Base-by-base conservation (phyloP, 2,797 vertebrate species). In the Coranthus polyacanthus region DNA sequence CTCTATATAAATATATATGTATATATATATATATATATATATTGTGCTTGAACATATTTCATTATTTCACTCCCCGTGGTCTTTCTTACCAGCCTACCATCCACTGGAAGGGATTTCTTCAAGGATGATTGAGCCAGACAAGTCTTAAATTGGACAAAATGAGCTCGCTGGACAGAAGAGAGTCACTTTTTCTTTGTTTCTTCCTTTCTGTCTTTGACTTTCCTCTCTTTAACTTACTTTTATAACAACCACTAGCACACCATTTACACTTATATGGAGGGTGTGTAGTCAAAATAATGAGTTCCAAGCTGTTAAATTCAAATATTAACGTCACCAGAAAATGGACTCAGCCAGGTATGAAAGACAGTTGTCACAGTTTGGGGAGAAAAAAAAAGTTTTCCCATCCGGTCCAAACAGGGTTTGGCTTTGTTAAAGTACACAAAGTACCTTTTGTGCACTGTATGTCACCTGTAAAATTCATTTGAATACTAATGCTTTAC, bases 381-480 rank as follows among this genome's bases (percentile, higher is more conserved):
- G 42, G 52, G 20, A 32, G 12, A 16, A 6, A 26, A 21, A 17
- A 17, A 43, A 67, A 74, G 66, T 71, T 85, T 53, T 51, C 51
- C 56, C 2, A 43, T 65, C 68, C 37, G 41, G 65, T 55, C 50
- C 32, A 42, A 81, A 60, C 69, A 67, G 21, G 18, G 58, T 65
- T 78, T 69, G n/a, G n/a, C 69, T 78, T 75, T 80, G 58, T 77
- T 41, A 7, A 29, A 29, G 20, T 15, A 22, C 44, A 64, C n/a
- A n/a, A n/a, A n/a, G n/a, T n/a, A n/a, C 68, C 79, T 83, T 84
- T 89, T 90, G 78, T 87, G 72, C 32, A 1, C 49, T n/a, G 68
- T n/a, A 74, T 43, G 68, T 80, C 86, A 84, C 79, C 85, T 89
- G 86, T 86, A 79, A 89, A 92, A 88, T 64, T 72, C 37, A 78